Percentiles rank a stretch among this genome's conserved stretches.
Evolutionary conservation across 2,888 invertebrate species (phyloP).

Genomic region (Nephrotoma flavescens): DNA sequence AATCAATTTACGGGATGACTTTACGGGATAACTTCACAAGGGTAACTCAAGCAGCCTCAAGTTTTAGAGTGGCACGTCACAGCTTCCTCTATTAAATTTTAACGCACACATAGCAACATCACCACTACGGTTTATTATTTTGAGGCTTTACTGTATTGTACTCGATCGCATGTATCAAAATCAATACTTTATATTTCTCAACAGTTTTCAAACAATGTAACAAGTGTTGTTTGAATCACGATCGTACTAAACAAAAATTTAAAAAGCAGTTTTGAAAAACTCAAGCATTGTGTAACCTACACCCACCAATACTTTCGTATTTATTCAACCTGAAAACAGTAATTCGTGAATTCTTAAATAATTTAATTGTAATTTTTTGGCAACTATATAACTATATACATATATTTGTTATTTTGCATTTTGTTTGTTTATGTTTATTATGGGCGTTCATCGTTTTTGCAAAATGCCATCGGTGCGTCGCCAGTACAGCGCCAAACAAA

Average conservation of each 20-base stretch:
- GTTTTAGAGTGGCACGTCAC: too few relatives aligned
- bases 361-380: not conserved
- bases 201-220: not conserved
- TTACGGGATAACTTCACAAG: too few relatives aligned
- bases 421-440: not conserved
- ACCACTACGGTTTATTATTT: too few relatives aligned
- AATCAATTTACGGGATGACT: too few relatives aligned
- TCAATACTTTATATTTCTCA: not conserved
- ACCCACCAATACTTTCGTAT: not conserved
- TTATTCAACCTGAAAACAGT: not conserved
- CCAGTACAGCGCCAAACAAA: not conserved
- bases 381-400: not conserved
- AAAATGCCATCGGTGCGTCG: not conserved
- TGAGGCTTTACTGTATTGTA: too few relatives aligned
- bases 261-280: not conserved
- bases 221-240: not conserved
- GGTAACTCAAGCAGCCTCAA: too few relatives aligned
- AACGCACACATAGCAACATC: too few relatives aligned
- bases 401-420: not conserved
- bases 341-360: not conserved
- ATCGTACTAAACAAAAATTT: not conserved
- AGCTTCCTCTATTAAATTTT: too few relatives aligned
- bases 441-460: not conserved
- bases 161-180: too few relatives aligned
- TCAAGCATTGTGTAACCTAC: not conserved